phyloP scores from a whole-genome alignment of 2,888 invertebrate genomes.

The Agonopterix subpropinquella region DNA sequence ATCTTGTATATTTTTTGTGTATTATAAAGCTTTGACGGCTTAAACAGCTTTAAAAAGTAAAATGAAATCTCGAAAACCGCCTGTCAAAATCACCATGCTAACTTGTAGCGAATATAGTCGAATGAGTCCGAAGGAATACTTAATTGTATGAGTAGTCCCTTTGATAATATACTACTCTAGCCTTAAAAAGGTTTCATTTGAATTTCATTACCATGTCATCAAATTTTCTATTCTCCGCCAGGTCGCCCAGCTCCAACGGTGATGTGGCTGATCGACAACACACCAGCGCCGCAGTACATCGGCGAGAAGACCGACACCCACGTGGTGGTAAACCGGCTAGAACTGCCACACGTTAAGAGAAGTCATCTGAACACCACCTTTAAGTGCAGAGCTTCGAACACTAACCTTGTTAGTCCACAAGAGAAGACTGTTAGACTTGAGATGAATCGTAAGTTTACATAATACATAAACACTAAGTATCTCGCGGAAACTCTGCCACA shows the following conservation, averaged over 20 bases:
- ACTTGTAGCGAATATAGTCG: too few relatives aligned
- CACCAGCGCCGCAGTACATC: slow-evolving; percentile 81
- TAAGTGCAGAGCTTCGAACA: slow-evolving; percentile 91
- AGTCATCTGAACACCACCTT: slow-evolving; percentile 89
- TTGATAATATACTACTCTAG: neutral
- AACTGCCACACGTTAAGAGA: slow-evolving; percentile 82
- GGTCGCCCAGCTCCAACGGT: slow-evolving; percentile 90
- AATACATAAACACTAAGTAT: neutral
- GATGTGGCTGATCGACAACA: slow-evolving; percentile 88
- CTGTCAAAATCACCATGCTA: too few relatives aligned
- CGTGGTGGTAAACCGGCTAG: slow-evolving; percentile 86
- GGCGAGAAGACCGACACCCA: slow-evolving; percentile 82
- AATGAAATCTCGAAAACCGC: too few relatives aligned
- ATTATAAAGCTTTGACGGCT: too few relatives aligned
- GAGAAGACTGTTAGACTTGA: slow-evolving; percentile 89
- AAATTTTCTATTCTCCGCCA: slow-evolving; percentile 33
- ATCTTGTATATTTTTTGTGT: too few relatives aligned
- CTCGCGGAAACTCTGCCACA: too few relatives aligned
- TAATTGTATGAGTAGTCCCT: too few relatives aligned
- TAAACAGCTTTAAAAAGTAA: too few relatives aligned
- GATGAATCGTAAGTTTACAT: slow-evolving; percentile 84
- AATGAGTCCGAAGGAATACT: too few relatives aligned
- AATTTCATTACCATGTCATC: too few relatives aligned
- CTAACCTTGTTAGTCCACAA: slow-evolving; percentile 88
- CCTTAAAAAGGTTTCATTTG: too few relatives aligned